Base-by-base conservation (phyloP, 2,113 vertebrate genomes). In the Galemys pyrenaicus region DNA sequence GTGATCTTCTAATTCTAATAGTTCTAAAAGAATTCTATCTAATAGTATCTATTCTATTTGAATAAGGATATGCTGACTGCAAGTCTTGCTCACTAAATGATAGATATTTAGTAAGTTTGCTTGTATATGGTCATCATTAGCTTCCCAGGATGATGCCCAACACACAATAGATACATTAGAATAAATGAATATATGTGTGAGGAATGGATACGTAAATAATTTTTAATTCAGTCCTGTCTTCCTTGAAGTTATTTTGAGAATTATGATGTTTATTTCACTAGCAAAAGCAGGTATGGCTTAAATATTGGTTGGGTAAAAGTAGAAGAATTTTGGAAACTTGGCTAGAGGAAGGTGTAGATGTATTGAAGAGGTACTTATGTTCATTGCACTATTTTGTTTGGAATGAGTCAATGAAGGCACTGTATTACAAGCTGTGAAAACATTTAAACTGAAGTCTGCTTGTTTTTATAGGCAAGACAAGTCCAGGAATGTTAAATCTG, bases 301-400 rank as follows among this genome's bases (percentile, higher is more conserved):
- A 92, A 35, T 93, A 89, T 22, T 83, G 70, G 30, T 78, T 78
- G 81, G 41, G 28, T 58, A 39, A 62, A 65, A 83, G 62, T 80
- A 64, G 64, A 83, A 22, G 6, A 79, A 64, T 85, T 96, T 73
- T 82, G 37, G 74, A 94, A 83, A 56, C 51, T 85, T 90, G 87
- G 58, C 64, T 84, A 86, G 87, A 84, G 87, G 32, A 71, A 54
- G 51, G 68, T 20, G 24, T 2, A 44, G 64, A 75, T 78, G 5
- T 46, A 28, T 49, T 56, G 56, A 64, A 89, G 71, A 86, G 68
- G 58, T 26, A 11, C n/a, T 82, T 83, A 16, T 4, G 56, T 64
- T 90, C 90, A 41, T 90, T 64, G 87, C 1, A 58, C 83, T 86
- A 1, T 83, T 81, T 46, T 65, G 13, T 78, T 79, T 64, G 71